These are phyloP conservation scores for Cervus canadensis DNA, from an alignment of 2,113 vertebrate species.

Conservation along the genomic window DNA sequence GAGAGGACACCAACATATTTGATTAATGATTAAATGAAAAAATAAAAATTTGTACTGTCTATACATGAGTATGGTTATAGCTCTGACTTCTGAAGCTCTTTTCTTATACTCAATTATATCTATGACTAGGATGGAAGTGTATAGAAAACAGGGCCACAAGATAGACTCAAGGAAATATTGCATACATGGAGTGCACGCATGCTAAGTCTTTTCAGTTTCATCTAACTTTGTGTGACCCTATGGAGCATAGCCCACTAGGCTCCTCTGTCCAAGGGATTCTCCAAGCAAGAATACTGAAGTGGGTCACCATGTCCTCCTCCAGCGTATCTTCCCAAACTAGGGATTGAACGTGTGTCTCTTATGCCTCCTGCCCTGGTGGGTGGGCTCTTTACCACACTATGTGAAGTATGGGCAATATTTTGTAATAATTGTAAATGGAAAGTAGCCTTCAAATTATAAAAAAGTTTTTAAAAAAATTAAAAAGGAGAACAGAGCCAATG, in stretches of 20 bases:
- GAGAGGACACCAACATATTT: not conserved
- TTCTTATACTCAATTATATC: not conserved
- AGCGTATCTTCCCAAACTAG: not conserved
- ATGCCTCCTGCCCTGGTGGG: not conserved
- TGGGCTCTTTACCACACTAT: not conserved
- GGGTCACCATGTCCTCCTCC: not conserved
- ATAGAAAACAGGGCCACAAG: not conserved
- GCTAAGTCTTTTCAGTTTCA: not conserved
- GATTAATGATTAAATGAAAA: not conserved
- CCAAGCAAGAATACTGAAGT: not conserved
- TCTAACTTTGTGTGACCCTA: not conserved
- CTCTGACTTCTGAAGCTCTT: not conserved
- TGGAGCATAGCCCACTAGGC: not conserved
- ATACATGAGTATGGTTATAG: not conserved
- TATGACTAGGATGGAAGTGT: not conserved
- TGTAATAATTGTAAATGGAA: not conserved
- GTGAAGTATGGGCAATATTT: not conserved
- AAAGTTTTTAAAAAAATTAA: not conserved
- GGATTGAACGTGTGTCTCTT: rapidly evolving
- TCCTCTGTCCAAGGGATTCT: not conserved
- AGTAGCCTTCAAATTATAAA: not conserved
- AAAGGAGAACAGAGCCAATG: not conserved
- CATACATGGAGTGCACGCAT: rapidly evolving
- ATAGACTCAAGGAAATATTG: not conserved
- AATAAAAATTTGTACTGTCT: not conserved